Base-by-base conservation (phyloP, 2,797 vertebrate genomes). In the Channallabes apus region DNA sequence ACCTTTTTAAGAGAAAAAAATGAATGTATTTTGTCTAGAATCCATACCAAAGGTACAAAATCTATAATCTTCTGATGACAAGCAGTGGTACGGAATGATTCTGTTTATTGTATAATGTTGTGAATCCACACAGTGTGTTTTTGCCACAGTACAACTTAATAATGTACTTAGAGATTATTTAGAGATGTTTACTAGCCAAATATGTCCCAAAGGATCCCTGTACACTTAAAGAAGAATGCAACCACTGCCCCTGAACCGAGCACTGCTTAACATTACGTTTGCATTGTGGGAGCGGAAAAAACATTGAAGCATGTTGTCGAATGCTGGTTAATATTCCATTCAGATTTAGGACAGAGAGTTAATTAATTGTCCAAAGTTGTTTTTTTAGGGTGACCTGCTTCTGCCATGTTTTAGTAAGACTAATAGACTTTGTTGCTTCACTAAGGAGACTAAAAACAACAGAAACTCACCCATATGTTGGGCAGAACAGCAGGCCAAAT, bases 381-480 rank as follows among this genome's bases (percentile, higher is more conserved):
- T 64, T 72, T 67, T 56, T 71, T 64, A 71, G 41, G 7, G 51
- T 35, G 76, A 83, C 82, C 80, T 72, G 27, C 24, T 6, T 14
- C 54, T 71, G 64, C 71, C 61, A 82, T 80, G 72, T 85, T 76
- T 84, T 79, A 71, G 67, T 67, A 87, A 87, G 29, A 80, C 71
- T 65, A 35, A 11, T 80, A 38, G n/a, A 84, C 75, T 86, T 68
- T 59, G 80, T 80, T 75, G 75, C 79, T 86, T 77, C 68, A 68
- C 77, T 56, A 71, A 80, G 38, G 27, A 58, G 56, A 85, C 58
- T 20, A 46, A 85, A 84, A 76, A 80, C 61, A 81, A 75, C 38
- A 80, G 27, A 46, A 73, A 61, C 32, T 56, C 61, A 32, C 46
- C 84, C 72, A 67, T 65, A 86, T 83, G 79, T 81, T 75, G 80